Evolutionary conservation across 2,113 vertebrate genomes (phyloP).

Genomic region (Engraulis encrasicolus): DNA sequence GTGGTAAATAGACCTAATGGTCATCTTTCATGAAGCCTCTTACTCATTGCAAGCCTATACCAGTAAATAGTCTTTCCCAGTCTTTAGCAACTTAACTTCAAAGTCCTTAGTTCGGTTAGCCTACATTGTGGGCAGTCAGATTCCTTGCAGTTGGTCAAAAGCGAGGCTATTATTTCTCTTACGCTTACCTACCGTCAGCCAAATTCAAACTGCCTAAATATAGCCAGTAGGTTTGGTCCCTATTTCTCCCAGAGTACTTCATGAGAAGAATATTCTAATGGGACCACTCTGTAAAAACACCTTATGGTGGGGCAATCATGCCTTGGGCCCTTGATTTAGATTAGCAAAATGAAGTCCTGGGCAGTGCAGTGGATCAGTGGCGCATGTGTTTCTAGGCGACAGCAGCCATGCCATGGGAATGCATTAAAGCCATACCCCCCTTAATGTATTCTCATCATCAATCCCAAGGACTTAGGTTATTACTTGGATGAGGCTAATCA

Average conservation of each 20-base stretch:
- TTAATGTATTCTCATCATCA: constrained; percentile 7
- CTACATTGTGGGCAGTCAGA: neutral
- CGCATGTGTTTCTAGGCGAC: neutral
- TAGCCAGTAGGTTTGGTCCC: neutral
- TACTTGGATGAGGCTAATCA: constrained; percentile 22
- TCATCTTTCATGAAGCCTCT: neutral
- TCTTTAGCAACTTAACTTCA: constrained; percentile 3
- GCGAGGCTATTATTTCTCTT: neutral
- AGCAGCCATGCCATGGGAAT: neutral
- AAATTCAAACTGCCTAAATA: neutral
- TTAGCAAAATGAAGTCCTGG: constrained; percentile 12
- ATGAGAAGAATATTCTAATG: constrained; percentile 5
- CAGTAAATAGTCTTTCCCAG: neutral
- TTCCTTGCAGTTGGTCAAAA: neutral
- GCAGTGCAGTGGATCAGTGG: neutral
- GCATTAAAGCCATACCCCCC: neutral
- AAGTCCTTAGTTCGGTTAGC: neutral
- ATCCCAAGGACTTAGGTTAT: neutral
- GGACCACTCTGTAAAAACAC: neutral
- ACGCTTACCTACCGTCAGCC: neutral
- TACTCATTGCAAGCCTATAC: neutral
- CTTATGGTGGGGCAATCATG: neutral
- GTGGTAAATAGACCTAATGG: neutral
- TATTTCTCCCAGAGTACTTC: neutral
- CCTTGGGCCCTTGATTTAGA: neutral